Evolutionary conservation across 1,140 invertebrate genomes (phyloP).

Genomic region (Caenorhabditis briggsae): DNA sequence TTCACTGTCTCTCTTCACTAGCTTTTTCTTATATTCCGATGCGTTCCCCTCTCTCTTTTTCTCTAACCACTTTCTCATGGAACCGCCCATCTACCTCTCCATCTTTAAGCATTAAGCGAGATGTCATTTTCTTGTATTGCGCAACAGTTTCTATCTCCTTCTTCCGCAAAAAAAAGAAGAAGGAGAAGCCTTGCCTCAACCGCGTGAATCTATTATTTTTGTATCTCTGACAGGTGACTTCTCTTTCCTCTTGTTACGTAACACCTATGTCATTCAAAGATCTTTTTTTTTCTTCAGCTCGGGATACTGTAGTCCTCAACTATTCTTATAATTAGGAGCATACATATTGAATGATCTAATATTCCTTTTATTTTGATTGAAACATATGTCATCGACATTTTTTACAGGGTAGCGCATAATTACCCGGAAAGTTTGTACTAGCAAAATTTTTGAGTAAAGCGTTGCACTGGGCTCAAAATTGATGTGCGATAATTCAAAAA

Average conservation of each 20-base stretch:
- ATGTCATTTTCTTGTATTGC: slow-evolving; percentile 54
- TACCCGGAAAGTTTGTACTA: no score
- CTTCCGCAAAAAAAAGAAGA: slow-evolving; percentile 8
- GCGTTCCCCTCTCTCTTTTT: slow-evolving; percentile 26
- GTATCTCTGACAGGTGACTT: slow-evolving; percentile 14
- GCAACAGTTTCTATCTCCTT: slow-evolving; percentile 35
- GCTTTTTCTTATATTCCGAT: not conserved
- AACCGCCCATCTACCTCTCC: slow-evolving; percentile 37
- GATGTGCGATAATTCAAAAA: no score
- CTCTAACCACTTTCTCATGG: slow-evolving; percentile 52
- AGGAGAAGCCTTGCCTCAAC: not conserved
- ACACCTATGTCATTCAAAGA: no score
- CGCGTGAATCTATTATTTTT: slow-evolving; percentile 37
- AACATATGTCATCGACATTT: no score
- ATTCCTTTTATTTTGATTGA: no score
- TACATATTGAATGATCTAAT: no score
- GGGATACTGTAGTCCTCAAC: no score
- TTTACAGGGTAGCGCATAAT: no score
- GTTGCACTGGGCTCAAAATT: no score
- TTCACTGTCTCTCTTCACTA: not conserved
- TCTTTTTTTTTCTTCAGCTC: no score
- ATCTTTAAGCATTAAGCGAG: slow-evolving; percentile 49
- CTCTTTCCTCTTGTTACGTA: not conserved
- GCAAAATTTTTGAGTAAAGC: no score
- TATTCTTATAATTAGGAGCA: no score